A percentile compares a stretch with the other conserved stretches of the same genome.
phyloP scores from a whole-genome alignment of 2,797 vertebrate genomes.

The Xiphophorus birchmanni region DNA sequence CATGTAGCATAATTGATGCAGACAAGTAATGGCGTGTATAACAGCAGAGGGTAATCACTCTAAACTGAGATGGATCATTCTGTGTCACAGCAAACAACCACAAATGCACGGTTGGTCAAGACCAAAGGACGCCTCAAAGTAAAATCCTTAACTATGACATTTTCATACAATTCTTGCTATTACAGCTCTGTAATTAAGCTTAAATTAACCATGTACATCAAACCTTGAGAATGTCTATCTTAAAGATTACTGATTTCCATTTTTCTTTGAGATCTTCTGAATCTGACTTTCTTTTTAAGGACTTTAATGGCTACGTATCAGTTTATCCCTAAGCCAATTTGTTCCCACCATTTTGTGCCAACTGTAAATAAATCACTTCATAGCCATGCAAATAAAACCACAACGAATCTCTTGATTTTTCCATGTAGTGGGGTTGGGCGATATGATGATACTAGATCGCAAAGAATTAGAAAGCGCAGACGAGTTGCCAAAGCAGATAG shows the following conservation, averaged over 20 bases:
- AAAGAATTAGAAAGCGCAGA: neutral
- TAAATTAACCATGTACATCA: neutral
- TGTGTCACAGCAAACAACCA: constrained; percentile 22
- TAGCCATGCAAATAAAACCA: neutral
- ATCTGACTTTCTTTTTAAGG: neutral
- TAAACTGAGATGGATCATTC: constrained; percentile 33
- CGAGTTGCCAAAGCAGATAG: neutral
- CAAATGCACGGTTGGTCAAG: neutral
- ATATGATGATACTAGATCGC: neutral
- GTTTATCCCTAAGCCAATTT: neutral
- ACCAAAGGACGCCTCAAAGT: neutral
- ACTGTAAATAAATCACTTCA: neutral
- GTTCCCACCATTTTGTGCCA: neutral
- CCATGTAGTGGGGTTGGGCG: neutral
- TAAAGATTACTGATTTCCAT: neutral
- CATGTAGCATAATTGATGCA: constrained; percentile 41
- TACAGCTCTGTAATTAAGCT: neutral
- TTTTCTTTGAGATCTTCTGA: neutral
- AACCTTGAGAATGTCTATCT: neutral
- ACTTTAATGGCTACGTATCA: neutral
- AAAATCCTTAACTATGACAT: neutral
- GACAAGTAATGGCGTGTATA: constrained; percentile 48
- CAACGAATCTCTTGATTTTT: neutral
- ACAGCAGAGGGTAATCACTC: constrained; percentile 40
- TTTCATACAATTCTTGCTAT: neutral